Conservation (phyloP, 2,888 invertebrate genomes). For the Liodrosophila aerea region DNA sequence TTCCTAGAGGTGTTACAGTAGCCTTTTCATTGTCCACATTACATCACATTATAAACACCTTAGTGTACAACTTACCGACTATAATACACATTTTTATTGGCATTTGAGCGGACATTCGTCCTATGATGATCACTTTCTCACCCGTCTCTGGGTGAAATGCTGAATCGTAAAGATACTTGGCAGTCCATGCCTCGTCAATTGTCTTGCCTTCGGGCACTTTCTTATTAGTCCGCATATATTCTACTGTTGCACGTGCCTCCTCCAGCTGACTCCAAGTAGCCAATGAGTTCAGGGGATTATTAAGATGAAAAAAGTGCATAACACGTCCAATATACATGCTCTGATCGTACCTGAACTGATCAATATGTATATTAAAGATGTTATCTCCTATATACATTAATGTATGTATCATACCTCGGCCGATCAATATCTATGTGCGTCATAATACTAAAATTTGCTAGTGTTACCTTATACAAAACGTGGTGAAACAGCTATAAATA, state of each 20-base stretch:
- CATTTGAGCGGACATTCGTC: conserved; percentile 99
- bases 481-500: too few relatives aligned
- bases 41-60: too few relatives aligned
- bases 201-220: conserved; percentile 85
- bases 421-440: too few relatives aligned
- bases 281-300: conserved; percentile 96
- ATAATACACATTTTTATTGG: conserved; percentile 98
- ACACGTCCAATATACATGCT: conserved; percentile 93
- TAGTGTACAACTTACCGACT: conserved; percentile 86
- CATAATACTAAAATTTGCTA: too few relatives aligned
- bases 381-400: too few relatives aligned
- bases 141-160: conserved; percentile 99
- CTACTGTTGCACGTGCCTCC: conserved; percentile 88
- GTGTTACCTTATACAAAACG: too few relatives aligned
- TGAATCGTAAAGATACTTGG: conserved; percentile 97
- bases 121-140: conserved; percentile 95
- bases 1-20: conserved; percentile 84
- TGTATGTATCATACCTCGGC: too few relatives aligned
- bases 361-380: conserved; percentile 83
- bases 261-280: conserved; percentile 88
- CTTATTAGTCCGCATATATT: conserved; percentile 87
- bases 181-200: conserved; percentile 93
- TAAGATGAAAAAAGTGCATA: conserved; percentile 94
- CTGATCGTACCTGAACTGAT: conserved; percentile 96
- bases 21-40: neutral